phyloP scores from a whole-genome alignment of 1,140 invertebrate species.

The Drosophila leontia region DNA sequence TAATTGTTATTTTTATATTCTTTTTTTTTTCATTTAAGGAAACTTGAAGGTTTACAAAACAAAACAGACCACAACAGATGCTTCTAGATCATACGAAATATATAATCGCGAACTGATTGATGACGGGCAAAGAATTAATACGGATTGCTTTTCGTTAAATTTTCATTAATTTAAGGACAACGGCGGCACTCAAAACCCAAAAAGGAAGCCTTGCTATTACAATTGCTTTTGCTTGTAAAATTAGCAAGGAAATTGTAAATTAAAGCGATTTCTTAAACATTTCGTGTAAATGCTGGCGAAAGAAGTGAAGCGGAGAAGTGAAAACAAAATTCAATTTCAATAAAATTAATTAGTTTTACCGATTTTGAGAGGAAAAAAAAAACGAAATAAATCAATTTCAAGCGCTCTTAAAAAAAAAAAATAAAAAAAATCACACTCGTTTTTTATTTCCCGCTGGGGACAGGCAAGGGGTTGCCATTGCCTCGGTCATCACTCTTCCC shows the following conservation, averaged over 20 bases:
- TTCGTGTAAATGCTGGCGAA: conserved; percentile 46
- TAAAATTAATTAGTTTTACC: conserved; percentile 74
- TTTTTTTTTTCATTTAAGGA: conserved; percentile 76
- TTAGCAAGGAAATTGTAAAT: conserved; percentile 32
- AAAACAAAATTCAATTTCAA: conserved; percentile 77
- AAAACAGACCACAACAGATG: conserved; percentile 84
- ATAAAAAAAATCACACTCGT: conserved; percentile 45
- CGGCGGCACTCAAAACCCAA: conserved; percentile 79
- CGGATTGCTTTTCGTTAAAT: conserved; percentile 59
- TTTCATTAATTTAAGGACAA: conserved; percentile 59
- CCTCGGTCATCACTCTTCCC: conserved; percentile 8
- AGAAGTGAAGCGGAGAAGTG: conserved; percentile 37
- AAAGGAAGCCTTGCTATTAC: conserved; percentile 49
- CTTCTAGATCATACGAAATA: conserved; percentile 76
- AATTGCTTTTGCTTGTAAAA: conserved; percentile 14
- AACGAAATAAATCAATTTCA: conserved; percentile 20
- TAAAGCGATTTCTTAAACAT: conserved; percentile 26
- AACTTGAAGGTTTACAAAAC: conserved; percentile 83
- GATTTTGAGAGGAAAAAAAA: conserved; percentile 24
- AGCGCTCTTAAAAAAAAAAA: conserved; percentile 20
- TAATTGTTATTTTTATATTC: conserved; percentile 76
- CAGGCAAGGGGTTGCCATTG: conserved; percentile 49
- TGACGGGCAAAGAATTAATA: conserved; percentile 72
- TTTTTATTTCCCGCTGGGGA: conserved; percentile 44
- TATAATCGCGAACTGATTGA: conserved; percentile 72